Percentiles rank a stretch among this genome's conserved stretches.
Conservation (phyloP, 2,797 vertebrate species). For the Craterocephalus amniculus region DNA sequence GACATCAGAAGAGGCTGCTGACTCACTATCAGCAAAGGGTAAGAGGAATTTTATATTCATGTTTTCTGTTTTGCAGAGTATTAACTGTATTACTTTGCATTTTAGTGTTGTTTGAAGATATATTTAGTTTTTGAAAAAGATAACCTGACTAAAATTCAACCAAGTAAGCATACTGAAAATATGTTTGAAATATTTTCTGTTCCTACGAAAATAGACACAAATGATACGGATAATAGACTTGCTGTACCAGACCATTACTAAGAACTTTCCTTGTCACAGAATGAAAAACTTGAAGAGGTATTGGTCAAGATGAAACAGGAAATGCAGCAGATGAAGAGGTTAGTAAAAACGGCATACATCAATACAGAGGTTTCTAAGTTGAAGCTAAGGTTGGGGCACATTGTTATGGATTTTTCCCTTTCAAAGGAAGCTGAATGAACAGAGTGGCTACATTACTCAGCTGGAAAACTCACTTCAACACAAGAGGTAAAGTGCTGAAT, state of each 20-base stretch:
- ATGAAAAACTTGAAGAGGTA: conserved; percentile 84
- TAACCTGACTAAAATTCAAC: not conserved
- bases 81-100: not conserved
- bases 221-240: not conserved
- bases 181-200: not conserved
- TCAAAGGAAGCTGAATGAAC: conserved; percentile 79
- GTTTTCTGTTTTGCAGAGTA: too few species aligned
- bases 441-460: conserved; percentile 77
- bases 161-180: too few species aligned
- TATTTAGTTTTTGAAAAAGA: not conserved
- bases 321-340: conserved; percentile 86
- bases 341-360: conserved; percentile 29
- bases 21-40: conserved; percentile 86
- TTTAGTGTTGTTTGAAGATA: not conserved
- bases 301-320: conserved; percentile 84
- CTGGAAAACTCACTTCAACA: conserved; percentile 77
- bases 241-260: not conserved
- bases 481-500: conserved; percentile 70
- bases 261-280: conserved; percentile 72
- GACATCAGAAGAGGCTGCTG: conserved; percentile 85
- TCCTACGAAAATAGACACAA: not conserved
- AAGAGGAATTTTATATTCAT: conserved; percentile 29
- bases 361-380: not conserved
- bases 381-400: not conserved
- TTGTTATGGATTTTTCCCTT: not conserved